phyloP scores from a whole-genome alignment of 2,888 invertebrate species.

The Athripsodes cinereus region DNA sequence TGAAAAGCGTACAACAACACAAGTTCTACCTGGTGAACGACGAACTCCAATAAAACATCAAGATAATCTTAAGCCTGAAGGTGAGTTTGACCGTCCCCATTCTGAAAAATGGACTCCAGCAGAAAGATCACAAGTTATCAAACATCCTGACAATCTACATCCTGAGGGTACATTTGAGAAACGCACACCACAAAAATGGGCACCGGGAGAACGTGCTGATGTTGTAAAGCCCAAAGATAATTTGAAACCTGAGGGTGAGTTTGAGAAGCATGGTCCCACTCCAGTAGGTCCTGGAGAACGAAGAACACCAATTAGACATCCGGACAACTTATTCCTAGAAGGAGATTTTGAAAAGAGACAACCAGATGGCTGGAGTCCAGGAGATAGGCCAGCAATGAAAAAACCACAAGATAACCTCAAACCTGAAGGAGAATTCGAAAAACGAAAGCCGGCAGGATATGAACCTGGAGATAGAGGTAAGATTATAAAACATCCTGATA shows the following conservation, averaged over 20 bases:
- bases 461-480: slow-evolving; percentile 38
- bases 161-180: slow-evolving; percentile 46
- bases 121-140: slow-evolving; percentile 37
- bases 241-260: slow-evolving; percentile 56
- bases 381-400: slow-evolving; percentile 27
- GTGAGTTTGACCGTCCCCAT: slow-evolving; percentile 38
- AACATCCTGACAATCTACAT: slow-evolving; percentile 49
- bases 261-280: slow-evolving; percentile 48
- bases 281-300: slow-evolving; percentile 51
- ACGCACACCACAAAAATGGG: slow-evolving; percentile 35
- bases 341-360: slow-evolving; percentile 42
- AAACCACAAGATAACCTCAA: slow-evolving; percentile 43
- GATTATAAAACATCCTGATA: slow-evolving; percentile 41
- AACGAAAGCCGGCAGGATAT: slow-evolving; percentile 38
- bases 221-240: slow-evolving; percentile 50
- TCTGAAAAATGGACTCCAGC: slow-evolving; percentile 38
- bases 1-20: slow-evolving; percentile 38
- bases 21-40: slow-evolving; percentile 42
- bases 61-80: slow-evolving; percentile 45
- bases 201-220: slow-evolving; percentile 49
- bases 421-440: slow-evolving; percentile 47
- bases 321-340: slow-evolving; percentile 49
- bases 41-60: slow-evolving; percentile 42
- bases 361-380: slow-evolving; percentile 29
- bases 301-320: slow-evolving; percentile 49